phyloP scores from a whole-genome alignment of 2,797 vertebrate species.

The Anniella stebbinsi region DNA sequence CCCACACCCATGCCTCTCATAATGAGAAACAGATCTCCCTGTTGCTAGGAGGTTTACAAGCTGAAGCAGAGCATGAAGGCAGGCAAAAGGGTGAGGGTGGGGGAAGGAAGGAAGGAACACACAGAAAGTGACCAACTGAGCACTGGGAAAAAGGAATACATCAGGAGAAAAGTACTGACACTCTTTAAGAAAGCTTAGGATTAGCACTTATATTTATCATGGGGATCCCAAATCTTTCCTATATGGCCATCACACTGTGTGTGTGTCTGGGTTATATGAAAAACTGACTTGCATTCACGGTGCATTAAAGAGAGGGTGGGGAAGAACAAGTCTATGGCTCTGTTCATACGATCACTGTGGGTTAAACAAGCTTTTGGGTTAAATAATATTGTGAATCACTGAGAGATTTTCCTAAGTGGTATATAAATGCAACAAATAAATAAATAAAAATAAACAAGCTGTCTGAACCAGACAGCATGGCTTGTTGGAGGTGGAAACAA shows the following conservation, averaged over 20 bases:
- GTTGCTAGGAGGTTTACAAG: slow-evolving; percentile 7
- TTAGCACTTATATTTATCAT: not conserved
- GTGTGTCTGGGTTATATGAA: not conserved
- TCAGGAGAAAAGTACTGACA: not conserved
- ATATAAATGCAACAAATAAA: too few relatives aligned
- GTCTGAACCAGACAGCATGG: too few relatives aligned
- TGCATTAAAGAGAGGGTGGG: not conserved
- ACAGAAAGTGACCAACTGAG: not conserved
- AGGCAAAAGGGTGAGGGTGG: not conserved
- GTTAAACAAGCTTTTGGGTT: too few relatives aligned
- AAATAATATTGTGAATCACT: too few relatives aligned
- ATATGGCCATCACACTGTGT: too few relatives aligned
- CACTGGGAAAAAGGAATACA: not conserved
- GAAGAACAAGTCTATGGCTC: not conserved
- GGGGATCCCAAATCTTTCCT: not conserved
- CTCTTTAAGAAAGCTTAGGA: not conserved
- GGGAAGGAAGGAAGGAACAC: not conserved
- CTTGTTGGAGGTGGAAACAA: too few relatives aligned
- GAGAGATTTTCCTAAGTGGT: too few relatives aligned
- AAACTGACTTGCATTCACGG: too few relatives aligned
- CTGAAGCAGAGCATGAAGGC: not conserved
- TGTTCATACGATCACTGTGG: too few relatives aligned
- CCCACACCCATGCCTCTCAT: not conserved
- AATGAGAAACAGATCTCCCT: slow-evolving; percentile 23
- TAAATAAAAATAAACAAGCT: too few relatives aligned